Evolutionary conservation across 2,797 vertebrate genomes (phyloP).

Genomic region (Sebastes baramenuke): DNA sequence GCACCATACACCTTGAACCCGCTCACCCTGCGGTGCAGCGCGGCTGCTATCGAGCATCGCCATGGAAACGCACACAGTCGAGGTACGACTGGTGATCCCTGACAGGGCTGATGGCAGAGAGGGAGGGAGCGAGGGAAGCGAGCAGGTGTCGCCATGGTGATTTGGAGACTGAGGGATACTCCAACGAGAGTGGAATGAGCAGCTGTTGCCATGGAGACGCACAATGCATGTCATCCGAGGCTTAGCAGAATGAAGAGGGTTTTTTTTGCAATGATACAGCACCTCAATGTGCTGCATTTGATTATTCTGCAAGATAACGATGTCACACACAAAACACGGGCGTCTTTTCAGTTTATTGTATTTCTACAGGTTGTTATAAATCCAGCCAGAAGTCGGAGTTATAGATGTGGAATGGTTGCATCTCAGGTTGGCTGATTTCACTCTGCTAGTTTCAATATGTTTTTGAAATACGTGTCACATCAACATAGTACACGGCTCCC

Average conservation of each 20-base stretch:
- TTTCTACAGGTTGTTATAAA: not conserved
- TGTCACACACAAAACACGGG: not conserved
- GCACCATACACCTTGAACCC: not conserved
- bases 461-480: too few species aligned
- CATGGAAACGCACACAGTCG: constrained; percentile 52
- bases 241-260: not conserved
- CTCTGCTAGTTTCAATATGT: too few species aligned
- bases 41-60: constrained; percentile 3
- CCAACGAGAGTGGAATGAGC: constrained; percentile 29
- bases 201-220: constrained; percentile 66
- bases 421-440: too few species aligned
- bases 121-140: not conserved
- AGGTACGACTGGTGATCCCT: constrained; percentile 42
- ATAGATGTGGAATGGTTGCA: too few species aligned
- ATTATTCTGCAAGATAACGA: not conserved
- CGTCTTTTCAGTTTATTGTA: not conserved
- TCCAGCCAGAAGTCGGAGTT: not conserved
- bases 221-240: constrained; percentile 60
- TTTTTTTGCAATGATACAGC: constrained; percentile 18
- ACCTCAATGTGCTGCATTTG: not conserved
- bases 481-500: too few species aligned
- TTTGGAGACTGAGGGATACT: constrained; percentile 44
- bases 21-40: not conserved
- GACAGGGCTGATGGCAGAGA: not conserved
- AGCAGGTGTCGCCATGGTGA: constrained; percentile 66